These are phyloP conservation scores for Chironomus tepperi DNA, from an alignment of 1,140 invertebrate genomes.

Conservation along the genomic window DNA sequence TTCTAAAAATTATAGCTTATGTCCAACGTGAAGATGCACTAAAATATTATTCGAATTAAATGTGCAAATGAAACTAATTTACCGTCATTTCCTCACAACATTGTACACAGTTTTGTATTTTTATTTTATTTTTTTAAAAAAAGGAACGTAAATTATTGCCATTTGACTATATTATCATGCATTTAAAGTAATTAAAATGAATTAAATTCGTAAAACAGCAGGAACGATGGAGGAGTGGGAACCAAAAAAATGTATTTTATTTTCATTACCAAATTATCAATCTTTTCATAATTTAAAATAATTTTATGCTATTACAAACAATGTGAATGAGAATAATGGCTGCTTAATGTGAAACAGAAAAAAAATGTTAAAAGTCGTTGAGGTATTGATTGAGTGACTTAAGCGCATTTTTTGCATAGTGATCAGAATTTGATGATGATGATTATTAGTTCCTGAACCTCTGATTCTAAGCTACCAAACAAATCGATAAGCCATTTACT, in stretches of 20 bases:
- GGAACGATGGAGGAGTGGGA: too few species aligned
- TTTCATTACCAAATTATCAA: constrained; percentile 9
- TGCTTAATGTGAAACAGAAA: not conserved
- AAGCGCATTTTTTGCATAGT: too few species aligned
- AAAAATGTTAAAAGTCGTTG: too few species aligned
- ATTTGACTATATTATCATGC: not conserved
- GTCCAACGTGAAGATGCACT: too few species aligned
- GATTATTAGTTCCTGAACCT: too few species aligned
- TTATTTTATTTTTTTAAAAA: too few species aligned
- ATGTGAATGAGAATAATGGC: not conserved
- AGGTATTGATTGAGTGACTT: not conserved
- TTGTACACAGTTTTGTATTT: not conserved
- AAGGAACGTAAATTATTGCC: not conserved
- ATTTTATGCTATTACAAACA: not conserved
- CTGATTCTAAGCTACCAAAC: too few species aligned
- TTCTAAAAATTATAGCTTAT: too few species aligned
- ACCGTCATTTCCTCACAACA: not conserved
- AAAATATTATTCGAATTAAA: not conserved
- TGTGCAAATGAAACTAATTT: not conserved
- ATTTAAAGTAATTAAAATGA: constrained; percentile 4
- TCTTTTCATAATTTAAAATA: not conserved
- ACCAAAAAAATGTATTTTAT: too few species aligned
- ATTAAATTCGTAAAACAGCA: not conserved
- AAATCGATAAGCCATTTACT: too few species aligned
- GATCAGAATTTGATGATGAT: too few species aligned